Conservation (phyloP, 2,797 vertebrate genomes). For the Hypotaenidia philippensis region DNA sequence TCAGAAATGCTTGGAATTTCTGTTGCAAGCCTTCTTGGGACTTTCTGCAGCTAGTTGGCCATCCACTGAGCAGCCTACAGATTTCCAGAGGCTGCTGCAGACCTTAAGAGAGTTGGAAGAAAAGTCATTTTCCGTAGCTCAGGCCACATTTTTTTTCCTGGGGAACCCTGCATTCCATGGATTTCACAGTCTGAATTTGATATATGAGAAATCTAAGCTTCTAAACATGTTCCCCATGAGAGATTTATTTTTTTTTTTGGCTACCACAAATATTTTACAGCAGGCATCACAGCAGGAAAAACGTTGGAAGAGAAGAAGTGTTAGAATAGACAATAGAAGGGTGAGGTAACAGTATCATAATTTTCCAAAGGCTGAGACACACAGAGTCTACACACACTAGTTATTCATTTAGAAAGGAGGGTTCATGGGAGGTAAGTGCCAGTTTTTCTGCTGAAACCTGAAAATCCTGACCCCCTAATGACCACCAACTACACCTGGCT, state of each 20-base stretch:
- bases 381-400: neutral
- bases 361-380: neutral
- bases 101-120: neutral
- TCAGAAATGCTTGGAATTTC: conserved; percentile 61
- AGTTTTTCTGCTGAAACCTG: neutral
- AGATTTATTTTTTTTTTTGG: neutral
- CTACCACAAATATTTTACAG: conserved; percentile 34
- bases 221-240: neutral
- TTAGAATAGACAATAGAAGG: neutral
- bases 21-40: neutral
- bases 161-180: neutral
- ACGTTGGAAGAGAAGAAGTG: neutral
- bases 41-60: conserved; percentile 7
- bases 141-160: neutral
- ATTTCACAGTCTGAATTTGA: conserved; percentile 24
- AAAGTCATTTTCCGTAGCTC: conserved; percentile 26
- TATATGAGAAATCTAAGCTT: conserved; percentile 12
- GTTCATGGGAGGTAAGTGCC: neutral
- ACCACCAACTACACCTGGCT: neutral
- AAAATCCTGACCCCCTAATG: neutral
- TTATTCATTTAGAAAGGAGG: neutral
- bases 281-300: neutral
- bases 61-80: neutral
- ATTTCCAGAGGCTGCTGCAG: neutral
- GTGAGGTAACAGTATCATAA: neutral